Conservation (phyloP, 2,888 invertebrate species). For the Idaea biselata region DNA sequence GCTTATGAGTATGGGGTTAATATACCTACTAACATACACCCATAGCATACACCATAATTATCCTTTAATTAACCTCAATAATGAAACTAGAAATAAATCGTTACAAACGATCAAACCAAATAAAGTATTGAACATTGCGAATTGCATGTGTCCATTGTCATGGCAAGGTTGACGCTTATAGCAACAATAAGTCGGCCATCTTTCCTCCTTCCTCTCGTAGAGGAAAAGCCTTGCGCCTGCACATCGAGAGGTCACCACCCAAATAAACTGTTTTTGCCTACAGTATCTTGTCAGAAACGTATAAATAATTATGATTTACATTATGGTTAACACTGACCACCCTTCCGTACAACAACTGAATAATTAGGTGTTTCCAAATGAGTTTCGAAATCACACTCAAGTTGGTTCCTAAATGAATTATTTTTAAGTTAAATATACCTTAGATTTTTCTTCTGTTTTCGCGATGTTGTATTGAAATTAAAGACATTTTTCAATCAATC, state of each 20-base stretch:
- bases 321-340: not conserved
- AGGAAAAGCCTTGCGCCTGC: slow-evolving; percentile 69
- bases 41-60: not conserved
- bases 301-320: slow-evolving; percentile 12
- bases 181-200: slow-evolving; percentile 52
- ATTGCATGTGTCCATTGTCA: slow-evolving; percentile 47
- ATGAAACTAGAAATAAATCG: slow-evolving; percentile 5
- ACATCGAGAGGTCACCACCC: slow-evolving; percentile 52
- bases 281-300: slow-evolving; percentile 34
- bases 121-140: slow-evolving; percentile 20
- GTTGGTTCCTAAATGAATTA: not conserved
- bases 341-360: not conserved
- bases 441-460: no score
- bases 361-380: not conserved
- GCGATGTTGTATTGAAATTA: no score
- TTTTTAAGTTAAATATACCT: no score
- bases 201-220: slow-evolving; percentile 69
- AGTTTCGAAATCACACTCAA: not conserved
- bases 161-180: slow-evolving; percentile 56
- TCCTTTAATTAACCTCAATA: not conserved
- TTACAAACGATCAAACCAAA: slow-evolving; percentile 7
- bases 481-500: no score
- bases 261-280: slow-evolving; percentile 50
- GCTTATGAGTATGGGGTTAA: no score
- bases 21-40: no score